phyloP scores from a whole-genome alignment of 2,888 invertebrate species.

The Drosophila suboccidentalis region DNA sequence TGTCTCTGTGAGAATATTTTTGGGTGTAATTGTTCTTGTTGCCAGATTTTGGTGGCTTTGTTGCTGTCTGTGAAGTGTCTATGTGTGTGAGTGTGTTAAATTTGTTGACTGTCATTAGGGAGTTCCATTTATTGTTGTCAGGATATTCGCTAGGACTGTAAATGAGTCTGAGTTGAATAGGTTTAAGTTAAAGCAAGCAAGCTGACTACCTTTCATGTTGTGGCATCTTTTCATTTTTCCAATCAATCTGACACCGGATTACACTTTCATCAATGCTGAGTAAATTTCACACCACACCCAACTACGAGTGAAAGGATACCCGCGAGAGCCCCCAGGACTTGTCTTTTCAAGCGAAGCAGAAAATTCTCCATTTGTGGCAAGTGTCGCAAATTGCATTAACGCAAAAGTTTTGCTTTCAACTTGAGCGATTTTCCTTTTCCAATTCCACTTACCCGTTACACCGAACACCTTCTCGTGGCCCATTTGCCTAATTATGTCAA shows the following conservation, averaged over 20 bases:
- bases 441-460: not conserved
- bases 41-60: constrained; percentile 51
- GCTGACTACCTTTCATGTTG: constrained; percentile 13
- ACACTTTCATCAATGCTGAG: constrained; percentile 45
- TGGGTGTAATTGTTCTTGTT: constrained; percentile 54
- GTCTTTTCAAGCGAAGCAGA: constrained; percentile 49
- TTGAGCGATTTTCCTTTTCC: constrained; percentile 65
- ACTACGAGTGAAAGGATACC: constrained; percentile 18
- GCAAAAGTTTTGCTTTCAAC: constrained; percentile 75
- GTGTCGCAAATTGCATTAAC: constrained; percentile 76
- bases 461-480: constrained; percentile 27
- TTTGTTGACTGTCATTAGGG: constrained; percentile 32
- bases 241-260: constrained; percentile 54
- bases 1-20: constrained; percentile 30
- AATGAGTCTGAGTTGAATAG: constrained; percentile 14
- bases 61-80: constrained; percentile 41
- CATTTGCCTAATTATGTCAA: constrained; percentile 77
- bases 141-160: constrained; percentile 15
- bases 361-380: constrained; percentile 79
- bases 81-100: constrained; percentile 12
- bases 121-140: constrained; percentile 47
- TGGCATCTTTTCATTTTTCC: constrained; percentile 34
- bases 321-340: constrained; percentile 10
- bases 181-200: constrained; percentile 1
- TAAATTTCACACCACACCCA: constrained; percentile 32